Base-by-base conservation (phyloP, 2,113 vertebrate species). In the Nycticryphes semicollaris region DNA sequence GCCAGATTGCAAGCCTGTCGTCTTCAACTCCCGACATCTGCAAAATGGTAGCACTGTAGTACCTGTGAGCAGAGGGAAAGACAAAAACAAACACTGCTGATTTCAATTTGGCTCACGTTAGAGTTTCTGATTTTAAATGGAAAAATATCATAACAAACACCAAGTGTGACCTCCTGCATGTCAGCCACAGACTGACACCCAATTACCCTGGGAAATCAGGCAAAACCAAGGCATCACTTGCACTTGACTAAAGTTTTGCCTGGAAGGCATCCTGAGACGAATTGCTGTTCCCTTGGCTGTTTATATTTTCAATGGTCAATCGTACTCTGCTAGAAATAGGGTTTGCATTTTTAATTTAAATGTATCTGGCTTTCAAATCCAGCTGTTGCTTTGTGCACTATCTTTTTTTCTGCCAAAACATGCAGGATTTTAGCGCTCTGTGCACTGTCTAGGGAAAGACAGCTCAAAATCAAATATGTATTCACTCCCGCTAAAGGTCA, bases 11-110 rank as follows among this genome's bases (percentile, higher is more conserved):
- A 39, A 99, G 97, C 83, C 98, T 98, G 84, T 99, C 99, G 2
- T 99, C 98, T 92, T 98, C 98, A 50, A 99, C 99, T 60, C 99
- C 99, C 1, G 99, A 99, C 99, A 99, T 99, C 98, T 99, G 99
- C 95, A 99, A 98, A 96, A 99, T 99, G 92, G 99, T 99, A 90
- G 99, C 99, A 59, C 99, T 99, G 98, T 99, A 99, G 97, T 99
- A 99, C 99, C 99, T 99, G 90, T 0, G 35, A 93, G 73, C 4
- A 11, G 79, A 94, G 28, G 77, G 56, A 94, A 70, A 77, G 14
- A 83, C 39, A 82, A 96, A 91, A 14, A 51, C 21, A 4, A 93
- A 77, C 39, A 84, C 7, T 0, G 0, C 7, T 87, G 51, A 82
- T 83, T 79, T 79, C 20, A 66, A 9, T 51, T 45, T 70, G 27